Conservation (phyloP, 2,888 invertebrate genomes). For the Deroplatys truncata region DNA sequence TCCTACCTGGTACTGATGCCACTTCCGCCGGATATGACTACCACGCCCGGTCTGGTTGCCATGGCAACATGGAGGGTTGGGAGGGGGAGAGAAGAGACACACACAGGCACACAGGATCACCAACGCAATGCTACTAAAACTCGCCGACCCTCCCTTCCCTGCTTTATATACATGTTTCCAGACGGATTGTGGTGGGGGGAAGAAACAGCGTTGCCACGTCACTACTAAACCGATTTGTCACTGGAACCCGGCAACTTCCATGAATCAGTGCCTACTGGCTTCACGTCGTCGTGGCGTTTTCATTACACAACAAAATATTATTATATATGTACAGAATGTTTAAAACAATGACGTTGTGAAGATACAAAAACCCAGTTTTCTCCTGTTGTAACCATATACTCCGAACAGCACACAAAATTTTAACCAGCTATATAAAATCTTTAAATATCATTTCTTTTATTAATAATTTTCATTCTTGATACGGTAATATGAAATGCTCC, state of each 20-base stretch:
- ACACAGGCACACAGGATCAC: background rate
- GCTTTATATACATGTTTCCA: background rate
- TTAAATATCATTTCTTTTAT: too few species aligned
- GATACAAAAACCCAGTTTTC: too few species aligned
- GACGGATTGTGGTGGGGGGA: background rate
- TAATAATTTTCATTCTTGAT: too few species aligned
- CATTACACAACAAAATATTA: too few species aligned
- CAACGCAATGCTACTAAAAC: constrained; percentile 5
- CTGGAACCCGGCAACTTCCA: background rate
- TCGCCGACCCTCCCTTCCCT: background rate
- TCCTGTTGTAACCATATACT: too few species aligned
- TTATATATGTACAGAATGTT: too few species aligned
- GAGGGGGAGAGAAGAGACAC: background rate
- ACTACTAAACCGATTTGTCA: constrained; percentile 1
- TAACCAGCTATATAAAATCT: too few species aligned
- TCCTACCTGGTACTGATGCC: background rate
- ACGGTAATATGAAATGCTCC: too few species aligned
- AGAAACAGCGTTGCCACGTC: background rate
- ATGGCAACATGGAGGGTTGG: background rate
- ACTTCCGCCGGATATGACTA: background rate
- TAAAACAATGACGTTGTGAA: too few species aligned
- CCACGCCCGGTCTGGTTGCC: background rate
- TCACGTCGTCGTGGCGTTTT: background rate
- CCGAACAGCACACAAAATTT: too few species aligned
- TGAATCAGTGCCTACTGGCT: background rate